Evolutionary conservation across 2,797 vertebrate species (phyloP), one percentile per base, ranked within the genome.

Genomic region (Artibeus lituratus): DNA sequence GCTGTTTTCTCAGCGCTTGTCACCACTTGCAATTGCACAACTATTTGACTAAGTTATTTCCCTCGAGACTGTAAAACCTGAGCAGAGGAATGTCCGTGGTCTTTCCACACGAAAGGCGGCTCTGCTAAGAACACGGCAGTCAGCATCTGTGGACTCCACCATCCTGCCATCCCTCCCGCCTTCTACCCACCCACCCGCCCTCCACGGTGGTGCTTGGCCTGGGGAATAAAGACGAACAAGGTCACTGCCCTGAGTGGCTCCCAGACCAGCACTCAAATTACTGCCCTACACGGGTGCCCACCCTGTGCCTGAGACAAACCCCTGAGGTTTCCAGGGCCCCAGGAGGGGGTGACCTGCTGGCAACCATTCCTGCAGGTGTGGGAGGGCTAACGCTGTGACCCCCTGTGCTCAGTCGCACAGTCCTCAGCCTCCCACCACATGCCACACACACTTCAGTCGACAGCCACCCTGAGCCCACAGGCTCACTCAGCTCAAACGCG

Each of bases 241-340:
- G 24, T 9, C 53, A 51, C 57, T 67, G 37, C 22, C 89, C 49
- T 47, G 35, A 22, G 29, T 70, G 44, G 16, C 44, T 35, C 78
- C 32, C 2, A 49, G 86, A 35, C 49, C 59, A 87, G 77, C 82
- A 55, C 37, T 14, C 10, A 16, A 35, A 29, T 3, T 0, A 32
- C 44, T 15, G 32, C 4, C 35, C n/a, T 14, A 19, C 3, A 3
- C 1, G 2, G 15, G 35, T 12, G 72, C 39, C 65, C 3, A 0
- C 16, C 32, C 39, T 16, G 4, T 1, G 42, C 35, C 57, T 1
- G 24, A 85, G 2, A 19, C 19, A n/a, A 37, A 32, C 44, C 62
- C 8, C 39, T 11, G 39, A 73, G 67, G 55, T 18, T 32, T 16
- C 67, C 59, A 37, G 37, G 42, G 21, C 26, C 51, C 15, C 69